These are phyloP conservation scores for Sialis fuliginosa DNA, from an alignment of 2,888 invertebrate genomes.

Conservation along the genomic window DNA sequence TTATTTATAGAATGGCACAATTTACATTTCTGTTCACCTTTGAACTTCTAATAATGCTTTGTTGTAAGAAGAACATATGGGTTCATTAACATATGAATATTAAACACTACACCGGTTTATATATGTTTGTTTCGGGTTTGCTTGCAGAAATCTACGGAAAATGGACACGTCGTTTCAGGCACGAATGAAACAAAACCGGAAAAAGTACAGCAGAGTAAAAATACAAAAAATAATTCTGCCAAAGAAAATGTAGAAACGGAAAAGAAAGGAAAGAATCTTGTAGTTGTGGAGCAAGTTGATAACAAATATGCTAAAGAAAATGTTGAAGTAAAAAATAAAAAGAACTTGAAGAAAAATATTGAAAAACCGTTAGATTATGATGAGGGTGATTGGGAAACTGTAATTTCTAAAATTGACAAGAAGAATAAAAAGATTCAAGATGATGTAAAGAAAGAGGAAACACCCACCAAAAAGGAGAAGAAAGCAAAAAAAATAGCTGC, in stretches of 20 bases:
- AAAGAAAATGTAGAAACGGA: slow-evolving; percentile 20
- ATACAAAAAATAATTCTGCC: no score
- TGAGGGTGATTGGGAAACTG: slow-evolving; percentile 59
- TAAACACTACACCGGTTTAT: neutral
- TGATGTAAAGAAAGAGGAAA: slow-evolving; percentile 30
- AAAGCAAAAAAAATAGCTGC: slow-evolving; percentile 22
- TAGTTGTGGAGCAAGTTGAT: slow-evolving; percentile 20
- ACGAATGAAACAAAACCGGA: no score
- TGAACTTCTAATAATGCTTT: neutral
- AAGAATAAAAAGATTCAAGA: slow-evolving; percentile 49
- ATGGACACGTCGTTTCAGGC: no score
- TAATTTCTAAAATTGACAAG: slow-evolving; percentile 51
- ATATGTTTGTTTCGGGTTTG: no score
- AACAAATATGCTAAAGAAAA: slow-evolving; percentile 23
- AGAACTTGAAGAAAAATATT: slow-evolving; percentile 35
- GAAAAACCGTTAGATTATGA: slow-evolving; percentile 57
- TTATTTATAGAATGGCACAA: neutral
- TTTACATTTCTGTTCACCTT: no score
- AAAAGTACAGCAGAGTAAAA: no score
- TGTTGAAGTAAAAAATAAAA: slow-evolving; percentile 34
- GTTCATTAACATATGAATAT: slow-evolving; percentile 13
- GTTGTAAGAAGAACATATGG: slow-evolving; percentile 2
- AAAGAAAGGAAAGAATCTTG: slow-evolving; percentile 21
- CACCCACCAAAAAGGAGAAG: slow-evolving; percentile 28
- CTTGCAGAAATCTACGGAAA: no score